A percentile compares a stretch with the other conserved stretches of the same genome.
These are phyloP conservation scores for Parotia lawesii DNA, from an alignment of 2,113 vertebrate species.

Conservation along the genomic window DNA sequence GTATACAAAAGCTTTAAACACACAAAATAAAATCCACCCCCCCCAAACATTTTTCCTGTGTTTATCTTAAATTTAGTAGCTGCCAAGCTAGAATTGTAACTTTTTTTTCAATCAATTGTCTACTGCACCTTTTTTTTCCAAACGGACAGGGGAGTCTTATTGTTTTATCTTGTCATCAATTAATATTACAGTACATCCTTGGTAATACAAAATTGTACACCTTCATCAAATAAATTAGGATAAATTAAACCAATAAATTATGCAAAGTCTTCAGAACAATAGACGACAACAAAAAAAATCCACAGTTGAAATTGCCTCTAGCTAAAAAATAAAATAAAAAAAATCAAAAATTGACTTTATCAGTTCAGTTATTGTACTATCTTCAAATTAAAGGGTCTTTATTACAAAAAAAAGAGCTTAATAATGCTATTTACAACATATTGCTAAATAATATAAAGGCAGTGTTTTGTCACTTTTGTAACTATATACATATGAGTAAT, in stretches of 20 bases:
- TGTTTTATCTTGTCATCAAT: slow-evolving; percentile 83
- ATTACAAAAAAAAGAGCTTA: slow-evolving; percentile 91
- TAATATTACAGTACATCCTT: slow-evolving; percentile 95
- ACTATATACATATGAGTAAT: slow-evolving; percentile 84
- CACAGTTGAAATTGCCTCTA: slow-evolving; percentile 87
- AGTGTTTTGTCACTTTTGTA: slow-evolving; percentile 88
- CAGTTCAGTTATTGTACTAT: slow-evolving; percentile 83
- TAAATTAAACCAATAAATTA: slow-evolving; percentile 99
- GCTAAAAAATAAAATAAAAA: slow-evolving; percentile 81
- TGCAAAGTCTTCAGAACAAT: slow-evolving; percentile 96
- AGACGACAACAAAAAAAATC: slow-evolving; percentile 87
- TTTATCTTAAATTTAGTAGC: slow-evolving; percentile 84
- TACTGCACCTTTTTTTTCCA: slow-evolving; percentile 84
- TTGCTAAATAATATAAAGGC: slow-evolving; percentile 98
- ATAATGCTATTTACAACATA: slow-evolving; percentile 98
- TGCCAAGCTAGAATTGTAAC: slow-evolving; percentile 84
- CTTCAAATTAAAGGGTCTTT: slow-evolving; percentile 88
- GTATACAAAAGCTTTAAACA: slow-evolving; percentile 89
- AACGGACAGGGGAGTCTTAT: slow-evolving; percentile 80
- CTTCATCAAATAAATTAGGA: slow-evolving; percentile 99
- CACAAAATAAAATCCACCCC: slow-evolving; percentile 81
- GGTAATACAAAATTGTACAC: slow-evolving; percentile 92
- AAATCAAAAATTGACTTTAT: slow-evolving; percentile 82
- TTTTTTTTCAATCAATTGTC: slow-evolving; percentile 83
- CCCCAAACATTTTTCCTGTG: slow-evolving; percentile 66